These are phyloP conservation scores for Lepas anatifera DNA, from an alignment of 2,888 invertebrate genomes.

Conservation along the genomic window DNA sequence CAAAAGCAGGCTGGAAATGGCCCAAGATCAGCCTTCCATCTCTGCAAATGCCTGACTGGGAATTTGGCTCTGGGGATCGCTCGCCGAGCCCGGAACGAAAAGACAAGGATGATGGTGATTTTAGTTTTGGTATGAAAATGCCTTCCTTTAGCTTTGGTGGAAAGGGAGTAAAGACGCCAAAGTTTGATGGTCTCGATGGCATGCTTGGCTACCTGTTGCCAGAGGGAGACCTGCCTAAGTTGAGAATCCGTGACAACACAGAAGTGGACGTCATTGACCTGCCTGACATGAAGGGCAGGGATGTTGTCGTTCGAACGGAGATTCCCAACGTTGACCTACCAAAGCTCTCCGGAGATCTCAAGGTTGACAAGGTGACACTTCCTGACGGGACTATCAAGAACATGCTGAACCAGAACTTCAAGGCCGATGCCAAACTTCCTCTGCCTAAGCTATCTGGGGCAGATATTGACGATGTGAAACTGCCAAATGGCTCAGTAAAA, in stretches of 20 bases:
- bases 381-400: background rate
- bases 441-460: background rate
- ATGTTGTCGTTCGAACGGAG: background rate
- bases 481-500: background rate
- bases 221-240: background rate
- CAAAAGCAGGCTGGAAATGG: background rate
- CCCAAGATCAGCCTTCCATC: background rate
- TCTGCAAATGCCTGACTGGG: background rate
- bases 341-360: background rate
- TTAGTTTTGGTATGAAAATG: background rate
- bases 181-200: background rate
- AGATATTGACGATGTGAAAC: background rate
- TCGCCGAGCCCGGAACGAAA: background rate
- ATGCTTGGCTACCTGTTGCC: background rate
- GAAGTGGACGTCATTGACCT: background rate
- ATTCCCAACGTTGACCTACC: background rate
- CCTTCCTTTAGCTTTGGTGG: background rate
- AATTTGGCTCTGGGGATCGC: background rate
- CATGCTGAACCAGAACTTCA: background rate
- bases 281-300: background rate
- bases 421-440: background rate
- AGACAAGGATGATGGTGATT: background rate
- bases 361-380: background rate
- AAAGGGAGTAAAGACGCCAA: background rate
- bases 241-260: background rate